Evolutionary conservation across 1,140 invertebrate genomes (phyloP), one percentile per base, ranked within the genome.

Genomic region (Halictus rubicundus): DNA sequence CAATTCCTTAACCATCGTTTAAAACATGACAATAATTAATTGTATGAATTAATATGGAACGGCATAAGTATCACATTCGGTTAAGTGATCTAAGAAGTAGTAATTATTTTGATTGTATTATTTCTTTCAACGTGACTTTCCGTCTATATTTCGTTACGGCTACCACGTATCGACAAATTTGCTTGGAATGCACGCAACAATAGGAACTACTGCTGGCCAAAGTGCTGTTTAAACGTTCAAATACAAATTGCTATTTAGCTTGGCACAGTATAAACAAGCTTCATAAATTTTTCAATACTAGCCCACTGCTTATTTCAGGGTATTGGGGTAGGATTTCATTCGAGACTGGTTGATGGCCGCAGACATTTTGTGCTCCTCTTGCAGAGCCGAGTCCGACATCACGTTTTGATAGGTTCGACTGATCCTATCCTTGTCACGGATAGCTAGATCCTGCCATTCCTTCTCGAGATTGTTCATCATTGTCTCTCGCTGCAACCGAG

Each of bases 381-480:
- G 83, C 0, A 88, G 6, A 39, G 68, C 61, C 0, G 86, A 88
- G 1, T 86, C 80, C 2, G 63, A 78, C 60, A 88, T 84, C 4
- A 87, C 78, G n/a, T 74, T 79, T 39, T 89, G 68, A 61, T 87
- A 90, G 19, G 86, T 81, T 39, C 84, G 68, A 16, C 82, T 69
- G 14, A 91, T 89, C 23, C 79, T 86, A 19, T 91, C 79, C 73
- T 92, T 92, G 16, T 92, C 92, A 19, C 86, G 81, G 14, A 90
- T 23, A 12, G 89, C 88, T 0, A 92, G 69, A 52, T 70, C 46
- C n/a, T 89, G 87, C 91, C 90, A 92, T 39, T 92, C 90, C 42
- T 91, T 78, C 69, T 92, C 91, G 4, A 92, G 66, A 21, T 86
- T 59, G 65, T 80, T 54, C 83, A 92, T 88, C 32, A 91, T 60